Conservation (phyloP, 2,113 vertebrate genomes). For the Odocoileus hemionus region DNA sequence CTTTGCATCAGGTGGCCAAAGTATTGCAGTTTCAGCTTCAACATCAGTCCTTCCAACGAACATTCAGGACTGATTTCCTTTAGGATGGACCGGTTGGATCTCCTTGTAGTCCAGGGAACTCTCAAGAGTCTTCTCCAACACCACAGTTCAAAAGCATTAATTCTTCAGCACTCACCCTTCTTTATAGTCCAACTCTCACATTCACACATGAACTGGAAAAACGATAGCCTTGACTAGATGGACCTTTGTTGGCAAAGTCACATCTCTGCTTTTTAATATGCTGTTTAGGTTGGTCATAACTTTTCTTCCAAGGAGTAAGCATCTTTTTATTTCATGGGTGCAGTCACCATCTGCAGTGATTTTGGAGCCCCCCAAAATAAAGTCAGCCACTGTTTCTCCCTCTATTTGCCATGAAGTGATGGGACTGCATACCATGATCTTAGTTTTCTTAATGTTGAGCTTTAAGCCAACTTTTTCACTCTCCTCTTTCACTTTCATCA, state of each 20-base stretch:
- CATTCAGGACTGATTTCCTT: neutral
- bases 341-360: neutral
- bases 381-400: neutral
- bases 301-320: neutral
- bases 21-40: neutral
- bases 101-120: neutral
- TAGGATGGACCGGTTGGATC: neutral
- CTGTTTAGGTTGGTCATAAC: neutral
- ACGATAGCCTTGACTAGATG: neutral
- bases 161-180: neutral
- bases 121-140: neutral
- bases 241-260: neutral
- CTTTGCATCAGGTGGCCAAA: neutral
- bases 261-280: neutral
- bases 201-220: neutral
- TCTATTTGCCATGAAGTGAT: neutral
- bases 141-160: neutral
- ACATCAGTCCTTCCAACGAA: neutral
- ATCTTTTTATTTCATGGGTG: neutral
- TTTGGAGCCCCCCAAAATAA: rapidly evolving
- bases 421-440: rapidly evolving
- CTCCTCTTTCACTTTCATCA: neutral
- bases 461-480: neutral
- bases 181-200: neutral
- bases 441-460: neutral